phyloP scores from a whole-genome alignment of 2,113 vertebrate species.

The Gavia stellata region DNA sequence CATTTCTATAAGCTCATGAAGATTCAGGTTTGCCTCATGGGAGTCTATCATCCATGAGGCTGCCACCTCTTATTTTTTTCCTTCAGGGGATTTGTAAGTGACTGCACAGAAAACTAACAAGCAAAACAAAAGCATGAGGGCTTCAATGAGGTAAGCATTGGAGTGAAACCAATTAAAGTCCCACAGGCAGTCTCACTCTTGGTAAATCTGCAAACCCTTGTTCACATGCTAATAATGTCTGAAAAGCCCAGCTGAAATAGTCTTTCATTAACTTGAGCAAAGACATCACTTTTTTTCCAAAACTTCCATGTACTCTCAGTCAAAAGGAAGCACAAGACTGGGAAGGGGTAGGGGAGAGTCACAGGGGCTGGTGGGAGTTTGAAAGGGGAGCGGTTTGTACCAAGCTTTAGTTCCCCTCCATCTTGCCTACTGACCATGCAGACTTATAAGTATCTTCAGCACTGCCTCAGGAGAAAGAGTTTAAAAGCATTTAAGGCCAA shows the following conservation, averaged over 20 bases:
- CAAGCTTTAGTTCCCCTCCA: background rate
- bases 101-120: background rate
- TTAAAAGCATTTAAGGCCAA: background rate
- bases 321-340: background rate
- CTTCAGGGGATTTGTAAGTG: background rate
- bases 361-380: fast-evolving
- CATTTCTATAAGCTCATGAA: background rate
- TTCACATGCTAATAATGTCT: background rate
- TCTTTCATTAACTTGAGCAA: background rate
- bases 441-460: background rate
- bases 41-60: background rate
- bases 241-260: background rate
- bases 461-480: background rate
- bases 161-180: background rate
- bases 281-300: background rate
- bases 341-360: background rate
- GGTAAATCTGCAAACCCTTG: background rate
- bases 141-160: too few species aligned
- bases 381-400: background rate
- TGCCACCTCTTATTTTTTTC: background rate
- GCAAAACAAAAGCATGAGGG: background rate
- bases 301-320: background rate
- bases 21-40: background rate
- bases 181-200: background rate
- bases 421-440: background rate